These are phyloP conservation scores for Pseudorhiza aurosa DNA, from an alignment of 30 jellyfish, hydroid and myxozoan species.

Conservation along the genomic window DNA sequence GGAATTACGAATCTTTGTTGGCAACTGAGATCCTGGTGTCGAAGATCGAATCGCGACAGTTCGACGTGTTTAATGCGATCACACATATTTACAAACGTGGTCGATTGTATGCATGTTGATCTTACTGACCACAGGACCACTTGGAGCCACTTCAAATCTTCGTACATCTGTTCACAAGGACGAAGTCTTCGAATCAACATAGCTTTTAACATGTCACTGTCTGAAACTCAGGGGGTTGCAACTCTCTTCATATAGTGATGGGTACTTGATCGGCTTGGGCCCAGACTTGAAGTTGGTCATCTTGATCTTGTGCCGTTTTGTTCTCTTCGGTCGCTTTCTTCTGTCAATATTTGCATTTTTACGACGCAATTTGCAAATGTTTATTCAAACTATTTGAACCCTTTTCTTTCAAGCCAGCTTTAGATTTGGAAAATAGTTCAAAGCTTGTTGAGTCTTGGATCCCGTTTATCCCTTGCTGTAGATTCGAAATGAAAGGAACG, in stretches of 20 bases:
- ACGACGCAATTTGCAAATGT: not conserved
- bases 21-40: not conserved
- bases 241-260: not conserved
- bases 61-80: not conserved
- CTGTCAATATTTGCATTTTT: not conserved
- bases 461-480: no score
- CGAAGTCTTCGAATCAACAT: not conserved
- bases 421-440: not conserved
- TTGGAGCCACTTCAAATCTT: not conserved
- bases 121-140: not conserved
- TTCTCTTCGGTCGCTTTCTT: not conserved
- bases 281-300: no score
- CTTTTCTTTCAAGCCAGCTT: not conserved
- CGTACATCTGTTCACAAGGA: not conserved
- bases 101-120: not conserved
- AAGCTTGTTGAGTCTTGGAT: no score
- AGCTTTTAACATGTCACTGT: not conserved
- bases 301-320: no score
- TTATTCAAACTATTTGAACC: not conserved
- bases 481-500: no score
- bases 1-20: conserved; percentile 6
- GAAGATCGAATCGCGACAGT: not conserved
- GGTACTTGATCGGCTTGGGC: no score
- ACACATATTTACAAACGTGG: not conserved
- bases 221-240: not conserved